A percentile compares a stretch with the other conserved stretches of the same genome.
Evolutionary conservation across 2,888 invertebrate species (phyloP).

Genomic region (Coelinius sp.): DNA sequence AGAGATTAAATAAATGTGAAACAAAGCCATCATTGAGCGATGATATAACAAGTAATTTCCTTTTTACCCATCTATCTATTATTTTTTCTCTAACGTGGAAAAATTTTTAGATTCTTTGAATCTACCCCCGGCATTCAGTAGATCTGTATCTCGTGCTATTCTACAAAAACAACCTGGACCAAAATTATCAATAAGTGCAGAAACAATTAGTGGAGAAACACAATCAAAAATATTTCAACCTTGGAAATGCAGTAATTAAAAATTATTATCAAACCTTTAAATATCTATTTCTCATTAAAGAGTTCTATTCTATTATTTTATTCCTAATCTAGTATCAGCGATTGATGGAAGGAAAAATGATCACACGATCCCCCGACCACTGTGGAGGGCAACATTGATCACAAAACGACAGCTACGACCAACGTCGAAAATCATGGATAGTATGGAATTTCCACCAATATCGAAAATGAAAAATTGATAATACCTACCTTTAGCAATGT

Average conservation of each 20-base stretch:
- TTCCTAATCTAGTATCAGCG: conserved; percentile 37
- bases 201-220: conserved; percentile 51
- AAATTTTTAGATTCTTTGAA: conserved; percentile 61
- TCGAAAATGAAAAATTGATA: conserved; percentile 30
- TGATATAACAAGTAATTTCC: conserved; percentile 54
- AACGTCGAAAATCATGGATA: conserved; percentile 30
- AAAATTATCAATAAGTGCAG: conserved; percentile 57
- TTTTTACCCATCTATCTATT: not conserved
- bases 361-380: conserved; percentile 56
- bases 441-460: conserved; percentile 48
- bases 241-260: conserved; percentile 63
- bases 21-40: conserved; percentile 56
- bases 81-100: not conserved
- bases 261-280: too few relatives aligned
- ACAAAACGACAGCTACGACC: conserved; percentile 34
- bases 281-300: not conserved
- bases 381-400: conserved; percentile 54
- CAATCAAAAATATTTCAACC: conserved; percentile 59
- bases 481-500: too few relatives aligned
- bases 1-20: conserved; percentile 57
- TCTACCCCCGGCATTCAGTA: conserved; percentile 65
- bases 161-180: conserved; percentile 61
- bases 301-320: not conserved
- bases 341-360: conserved; percentile 50
- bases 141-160: conserved; percentile 66